Evolutionary conservation across 2,797 vertebrate species (phyloP).

Genomic region (Sebastes alutus): DNA sequence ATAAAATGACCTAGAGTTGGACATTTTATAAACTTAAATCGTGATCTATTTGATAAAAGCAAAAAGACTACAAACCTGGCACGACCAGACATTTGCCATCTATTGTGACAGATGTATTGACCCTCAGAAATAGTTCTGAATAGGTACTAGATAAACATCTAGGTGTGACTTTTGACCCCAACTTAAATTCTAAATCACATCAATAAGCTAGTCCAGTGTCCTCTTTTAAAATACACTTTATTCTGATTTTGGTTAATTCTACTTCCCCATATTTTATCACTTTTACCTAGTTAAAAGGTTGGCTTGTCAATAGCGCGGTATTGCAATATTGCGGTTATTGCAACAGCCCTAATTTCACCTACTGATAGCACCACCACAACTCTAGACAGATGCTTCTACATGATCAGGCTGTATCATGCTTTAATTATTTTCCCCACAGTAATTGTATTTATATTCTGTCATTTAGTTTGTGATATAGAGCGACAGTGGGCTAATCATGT

Average conservation of each 20-base stretch:
- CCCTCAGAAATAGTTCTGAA: too few relatives aligned
- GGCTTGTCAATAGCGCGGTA: too few relatives aligned
- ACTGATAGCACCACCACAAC: not conserved
- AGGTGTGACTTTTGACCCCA: not conserved
- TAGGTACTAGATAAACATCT: not conserved
- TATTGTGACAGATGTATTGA: not conserved
- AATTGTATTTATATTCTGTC: not conserved
- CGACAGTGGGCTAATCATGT: rapidly evolving
- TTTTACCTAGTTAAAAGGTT: not conserved
- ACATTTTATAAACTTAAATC: not conserved
- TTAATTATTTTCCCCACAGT: not conserved
- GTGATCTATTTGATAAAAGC: not conserved
- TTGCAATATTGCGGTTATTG: too few relatives aligned
- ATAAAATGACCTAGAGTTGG: too few relatives aligned
- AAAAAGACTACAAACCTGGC: not conserved
- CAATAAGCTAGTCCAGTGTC: not conserved
- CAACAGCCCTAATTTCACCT: rapidly evolving
- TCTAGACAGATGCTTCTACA: not conserved
- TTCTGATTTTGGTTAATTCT: not conserved
- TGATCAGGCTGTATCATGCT: not conserved
- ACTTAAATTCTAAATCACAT: not conserved
- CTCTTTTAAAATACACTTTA: not conserved
- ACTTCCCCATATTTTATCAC: not conserved
- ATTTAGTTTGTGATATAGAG: not conserved
- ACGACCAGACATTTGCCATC: not conserved